Conservation (phyloP, 2,888 invertebrate species). For the Agrypnus murinus region DNA sequence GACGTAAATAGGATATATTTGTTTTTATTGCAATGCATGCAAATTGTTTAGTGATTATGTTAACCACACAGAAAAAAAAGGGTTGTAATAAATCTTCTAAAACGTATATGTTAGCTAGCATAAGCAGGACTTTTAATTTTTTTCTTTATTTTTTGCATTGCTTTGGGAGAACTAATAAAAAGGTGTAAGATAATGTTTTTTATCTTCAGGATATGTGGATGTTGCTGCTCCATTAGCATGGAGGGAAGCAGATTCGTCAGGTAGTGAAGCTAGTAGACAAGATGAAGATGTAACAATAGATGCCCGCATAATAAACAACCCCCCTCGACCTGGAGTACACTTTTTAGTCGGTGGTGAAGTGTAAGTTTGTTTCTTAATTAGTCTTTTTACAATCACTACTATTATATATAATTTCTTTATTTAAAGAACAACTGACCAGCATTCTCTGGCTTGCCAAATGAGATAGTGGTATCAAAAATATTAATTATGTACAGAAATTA, state of each 20-base stretch:
- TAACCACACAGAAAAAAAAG: neutral
- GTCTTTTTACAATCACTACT: neutral
- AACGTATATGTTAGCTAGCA: conserved; percentile 2
- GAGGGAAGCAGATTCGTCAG: conserved; percentile 75
- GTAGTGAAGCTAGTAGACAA: conserved; percentile 75
- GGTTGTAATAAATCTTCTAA: no score
- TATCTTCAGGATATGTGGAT: conserved; percentile 64
- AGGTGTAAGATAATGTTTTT: conserved; percentile 61
- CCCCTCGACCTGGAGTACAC: conserved; percentile 65
- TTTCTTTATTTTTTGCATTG: conserved; percentile 42
- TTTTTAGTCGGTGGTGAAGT: conserved; percentile 72
- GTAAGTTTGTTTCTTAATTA: conserved; percentile 65
- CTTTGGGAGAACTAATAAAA: conserved; percentile 57
- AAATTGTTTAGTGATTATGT: neutral
- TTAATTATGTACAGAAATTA: no score
- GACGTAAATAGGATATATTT: neutral
- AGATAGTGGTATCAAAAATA: no score
- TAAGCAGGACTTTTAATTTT: neutral
- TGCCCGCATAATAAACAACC: conserved; percentile 41
- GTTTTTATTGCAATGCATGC: neutral
- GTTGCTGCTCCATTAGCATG: conserved; percentile 60
- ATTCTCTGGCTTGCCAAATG: no score
- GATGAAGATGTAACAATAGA: conserved; percentile 64
- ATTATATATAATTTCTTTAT: no score
- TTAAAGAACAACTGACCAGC: no score